A percentile compares a stretch with the other conserved stretches of the same genome.
Conservation (phyloP, 2,797 vertebrate species). For the Acanthopagrus latus region DNA sequence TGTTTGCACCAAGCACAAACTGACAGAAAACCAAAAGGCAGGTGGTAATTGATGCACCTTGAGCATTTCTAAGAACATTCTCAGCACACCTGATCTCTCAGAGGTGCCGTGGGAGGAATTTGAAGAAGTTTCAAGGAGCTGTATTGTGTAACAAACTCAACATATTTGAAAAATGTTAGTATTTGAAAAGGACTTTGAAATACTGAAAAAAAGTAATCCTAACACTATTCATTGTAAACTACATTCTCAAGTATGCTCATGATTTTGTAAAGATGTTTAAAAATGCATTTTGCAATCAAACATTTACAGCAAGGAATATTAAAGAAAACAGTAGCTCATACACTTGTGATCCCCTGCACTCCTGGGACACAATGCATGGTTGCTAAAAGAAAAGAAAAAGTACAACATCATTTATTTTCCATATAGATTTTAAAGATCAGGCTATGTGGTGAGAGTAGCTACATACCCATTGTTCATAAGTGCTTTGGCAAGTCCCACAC, state of each 20-base stretch:
- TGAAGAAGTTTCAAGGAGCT: background rate
- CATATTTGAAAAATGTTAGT: background rate
- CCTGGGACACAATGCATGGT: background rate
- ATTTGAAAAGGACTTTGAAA: background rate
- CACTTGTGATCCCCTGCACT: background rate
- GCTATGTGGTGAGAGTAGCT: background rate
- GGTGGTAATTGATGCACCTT: background rate
- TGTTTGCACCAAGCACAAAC: background rate
- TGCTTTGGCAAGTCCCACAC: conserved; percentile 1
- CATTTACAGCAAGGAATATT: background rate
- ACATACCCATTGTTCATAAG: background rate
- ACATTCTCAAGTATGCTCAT: background rate
- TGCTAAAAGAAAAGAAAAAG: conserved; percentile 10
- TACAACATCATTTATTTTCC: conserved; percentile 7
- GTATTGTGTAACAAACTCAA: background rate
- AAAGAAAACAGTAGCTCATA: background rate
- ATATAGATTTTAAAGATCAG: background rate
- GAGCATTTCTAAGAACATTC: background rate
- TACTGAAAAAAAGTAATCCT: too few species aligned
- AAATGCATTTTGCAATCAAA: background rate
- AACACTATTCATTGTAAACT: background rate
- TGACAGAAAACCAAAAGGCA: background rate
- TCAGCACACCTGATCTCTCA: background rate
- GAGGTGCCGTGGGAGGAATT: background rate
- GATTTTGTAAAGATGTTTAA: background rate